Conservation (phyloP, 2,888 invertebrate species). For the Drosophila paramelanica region DNA sequence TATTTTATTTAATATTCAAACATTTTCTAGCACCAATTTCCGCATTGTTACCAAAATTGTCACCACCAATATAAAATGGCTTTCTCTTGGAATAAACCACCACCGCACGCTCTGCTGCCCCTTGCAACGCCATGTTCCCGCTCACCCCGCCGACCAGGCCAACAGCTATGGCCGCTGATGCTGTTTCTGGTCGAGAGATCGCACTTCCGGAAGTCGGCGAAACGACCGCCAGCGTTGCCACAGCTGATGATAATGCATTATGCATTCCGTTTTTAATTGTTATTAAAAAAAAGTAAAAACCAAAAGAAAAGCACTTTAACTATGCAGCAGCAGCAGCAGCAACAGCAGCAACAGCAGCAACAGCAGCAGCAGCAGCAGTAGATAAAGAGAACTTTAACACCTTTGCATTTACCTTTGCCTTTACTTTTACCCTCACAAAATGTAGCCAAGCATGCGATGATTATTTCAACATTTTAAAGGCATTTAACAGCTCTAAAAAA, state of each 20-base stretch:
- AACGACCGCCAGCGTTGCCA: slow-evolving; percentile 68
- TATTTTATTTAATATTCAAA: background rate
- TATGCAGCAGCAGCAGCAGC: slow-evolving; percentile 27
- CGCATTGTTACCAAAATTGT: slow-evolving; percentile 21
- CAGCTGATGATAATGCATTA: slow-evolving; percentile 73
- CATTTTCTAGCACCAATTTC: slow-evolving; percentile 5
- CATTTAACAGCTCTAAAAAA: slow-evolving; percentile 63
- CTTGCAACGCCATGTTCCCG: slow-evolving; percentile 48
- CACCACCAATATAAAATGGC: slow-evolving; percentile 43
- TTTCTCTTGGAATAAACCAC: slow-evolving; percentile 34
- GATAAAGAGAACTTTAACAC: slow-evolving; percentile 72
- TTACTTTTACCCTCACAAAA: slow-evolving; percentile 40
- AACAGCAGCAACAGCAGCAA: slow-evolving; percentile 23
- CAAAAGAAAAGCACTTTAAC: slow-evolving; percentile 50
- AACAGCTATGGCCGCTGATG: slow-evolving; percentile 39
- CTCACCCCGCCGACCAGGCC: background rate
- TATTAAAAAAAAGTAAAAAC: slow-evolving; percentile 44
- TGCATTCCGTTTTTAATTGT: slow-evolving; percentile 69
- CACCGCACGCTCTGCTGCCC: slow-evolving; percentile 49
- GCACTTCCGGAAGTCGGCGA: slow-evolving; percentile 52
- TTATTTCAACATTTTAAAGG: slow-evolving; percentile 72
- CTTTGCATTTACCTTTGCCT: slow-evolving; percentile 32
- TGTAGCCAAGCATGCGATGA: slow-evolving; percentile 67
- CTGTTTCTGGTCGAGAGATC: slow-evolving; percentile 41
- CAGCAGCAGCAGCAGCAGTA: slow-evolving; percentile 11